phyloP scores from a whole-genome alignment of 2,888 invertebrate species.

The Hyposoter dolosus region DNA sequence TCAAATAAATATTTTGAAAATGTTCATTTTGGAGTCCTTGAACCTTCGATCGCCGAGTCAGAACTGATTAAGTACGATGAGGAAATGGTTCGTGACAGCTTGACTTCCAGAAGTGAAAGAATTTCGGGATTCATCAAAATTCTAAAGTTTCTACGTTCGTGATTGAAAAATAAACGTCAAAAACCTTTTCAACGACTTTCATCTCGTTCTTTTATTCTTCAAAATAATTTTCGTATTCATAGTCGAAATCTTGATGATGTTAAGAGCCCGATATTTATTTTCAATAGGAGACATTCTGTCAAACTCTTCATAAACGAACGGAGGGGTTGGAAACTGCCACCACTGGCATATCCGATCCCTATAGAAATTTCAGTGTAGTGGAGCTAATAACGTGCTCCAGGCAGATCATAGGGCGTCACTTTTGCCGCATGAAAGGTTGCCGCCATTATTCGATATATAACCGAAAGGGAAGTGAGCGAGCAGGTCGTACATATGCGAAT shows the following conservation, averaged over 20 bases:
- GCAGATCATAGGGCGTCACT: constrained; percentile 42
- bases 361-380: constrained; percentile 41
- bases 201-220: neutral
- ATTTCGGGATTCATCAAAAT: neutral
- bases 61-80: too few species aligned
- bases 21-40: neutral
- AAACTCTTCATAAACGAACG: neutral
- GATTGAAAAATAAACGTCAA: neutral
- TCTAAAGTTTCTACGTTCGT: neutral
- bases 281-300: neutral
- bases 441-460: constrained; percentile 50
- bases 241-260: neutral
- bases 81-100: too few species aligned
- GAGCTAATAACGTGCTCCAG: constrained; percentile 57
- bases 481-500: neutral
- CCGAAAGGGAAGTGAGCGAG: constrained; percentile 36
- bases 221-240: neutral
- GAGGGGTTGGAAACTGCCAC: neutral
- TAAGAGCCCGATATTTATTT: neutral
- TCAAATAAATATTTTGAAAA: neutral
- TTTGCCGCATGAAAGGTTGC: constrained; percentile 57
- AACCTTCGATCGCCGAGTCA: neutral
- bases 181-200: neutral
- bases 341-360: constrained; percentile 35
- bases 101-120: too few species aligned